Conservation (phyloP, 1,140 invertebrate species). For the Batillaria attramentaria region DNA sequence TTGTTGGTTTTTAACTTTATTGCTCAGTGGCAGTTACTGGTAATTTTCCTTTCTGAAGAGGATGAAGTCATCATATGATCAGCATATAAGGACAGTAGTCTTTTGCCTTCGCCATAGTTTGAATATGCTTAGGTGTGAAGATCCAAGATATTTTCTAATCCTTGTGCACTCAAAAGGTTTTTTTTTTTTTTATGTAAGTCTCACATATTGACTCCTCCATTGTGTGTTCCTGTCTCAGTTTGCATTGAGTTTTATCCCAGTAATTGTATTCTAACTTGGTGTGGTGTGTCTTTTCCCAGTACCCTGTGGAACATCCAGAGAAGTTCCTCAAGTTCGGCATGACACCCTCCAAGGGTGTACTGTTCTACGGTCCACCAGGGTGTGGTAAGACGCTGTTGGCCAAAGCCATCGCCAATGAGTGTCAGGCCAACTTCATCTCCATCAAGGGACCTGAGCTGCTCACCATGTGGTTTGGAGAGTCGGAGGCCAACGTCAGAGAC, state of each 20-base stretch:
- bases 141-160: too few species aligned
- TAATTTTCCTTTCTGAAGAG: too few species aligned
- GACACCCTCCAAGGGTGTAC: constrained; percentile 98
- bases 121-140: too few species aligned
- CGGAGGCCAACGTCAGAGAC: constrained; percentile 99
- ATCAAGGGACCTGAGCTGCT: constrained; percentile 99
- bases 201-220: too few species aligned
- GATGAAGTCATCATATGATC: too few species aligned
- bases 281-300: constrained; percentile 74
- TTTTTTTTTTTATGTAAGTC: not conserved
- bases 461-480: constrained; percentile 99
- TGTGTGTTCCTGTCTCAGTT: too few species aligned
- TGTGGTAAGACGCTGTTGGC: constrained; percentile 98
- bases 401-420: constrained; percentile 99
- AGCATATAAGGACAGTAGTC: too few species aligned
- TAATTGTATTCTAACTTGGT: not conserved
- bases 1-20: constrained; percentile 7
- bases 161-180: too few species aligned
- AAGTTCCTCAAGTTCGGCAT: constrained; percentile 99
- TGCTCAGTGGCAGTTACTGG: too few species aligned
- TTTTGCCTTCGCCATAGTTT: too few species aligned
- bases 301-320: constrained; percentile 99
- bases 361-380: constrained; percentile 97
- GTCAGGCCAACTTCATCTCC: constrained; percentile 99
- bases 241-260: too few species aligned